Conservation (phyloP, 2,888 invertebrate species). For the Ectropis crepuscularia region DNA sequence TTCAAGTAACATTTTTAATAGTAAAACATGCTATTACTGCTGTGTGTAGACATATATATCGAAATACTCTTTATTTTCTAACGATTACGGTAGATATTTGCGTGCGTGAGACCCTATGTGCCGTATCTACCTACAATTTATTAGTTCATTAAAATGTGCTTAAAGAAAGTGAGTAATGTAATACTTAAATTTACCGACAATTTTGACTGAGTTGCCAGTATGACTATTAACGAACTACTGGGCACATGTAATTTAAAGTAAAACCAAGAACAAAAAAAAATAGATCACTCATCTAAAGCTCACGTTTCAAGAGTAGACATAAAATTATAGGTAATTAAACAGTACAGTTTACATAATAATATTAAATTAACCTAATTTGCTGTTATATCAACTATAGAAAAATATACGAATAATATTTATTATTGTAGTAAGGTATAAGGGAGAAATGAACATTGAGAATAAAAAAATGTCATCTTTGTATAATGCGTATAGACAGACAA, state of each 20-base stretch:
- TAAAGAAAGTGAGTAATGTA: too few species aligned
- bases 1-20: neutral
- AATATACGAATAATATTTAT: too few species aligned
- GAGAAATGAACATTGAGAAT: neutral
- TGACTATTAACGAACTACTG: conserved; percentile 2
- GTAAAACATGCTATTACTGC: too few species aligned
- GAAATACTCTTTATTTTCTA: neutral
- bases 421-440: too few species aligned
- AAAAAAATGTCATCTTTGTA: conserved; percentile 4
- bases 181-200: neutral
- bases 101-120: neutral
- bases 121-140: neutral
- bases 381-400: too few species aligned
- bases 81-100: neutral
- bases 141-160: neutral
- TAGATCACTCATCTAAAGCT: neutral
- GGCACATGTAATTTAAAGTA: neutral
- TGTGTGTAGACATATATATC: neutral
- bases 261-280: neutral
- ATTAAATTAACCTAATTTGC: too few species aligned
- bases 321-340: too few species aligned
- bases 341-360: too few species aligned
- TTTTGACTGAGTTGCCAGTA: conserved; percentile 13
- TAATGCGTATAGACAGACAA: neutral
- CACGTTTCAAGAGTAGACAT: too few species aligned